Evolutionary conservation across 2,113 vertebrate species (phyloP).

Genomic region (Cephalophus harveyi): DNA sequence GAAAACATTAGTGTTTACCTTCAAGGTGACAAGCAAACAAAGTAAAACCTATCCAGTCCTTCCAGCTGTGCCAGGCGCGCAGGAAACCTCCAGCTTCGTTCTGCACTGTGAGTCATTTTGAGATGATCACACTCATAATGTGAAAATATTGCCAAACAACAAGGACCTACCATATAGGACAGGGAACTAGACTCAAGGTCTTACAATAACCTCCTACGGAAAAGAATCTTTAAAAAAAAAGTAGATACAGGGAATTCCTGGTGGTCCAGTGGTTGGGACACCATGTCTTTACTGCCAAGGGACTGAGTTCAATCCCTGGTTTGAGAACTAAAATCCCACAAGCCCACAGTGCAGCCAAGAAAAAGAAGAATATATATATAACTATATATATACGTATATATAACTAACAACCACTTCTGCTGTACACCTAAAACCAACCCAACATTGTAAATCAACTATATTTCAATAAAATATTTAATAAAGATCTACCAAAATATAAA

Average conservation of each 20-base stretch:
- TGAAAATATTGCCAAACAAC: background rate
- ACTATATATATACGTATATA: no score
- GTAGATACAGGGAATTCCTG: background rate
- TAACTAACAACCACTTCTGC: background rate
- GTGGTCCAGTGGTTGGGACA: background rate
- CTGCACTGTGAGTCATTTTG: background rate
- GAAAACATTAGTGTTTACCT: background rate
- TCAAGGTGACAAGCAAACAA: background rate
- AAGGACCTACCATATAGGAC: background rate
- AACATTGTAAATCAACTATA: background rate
- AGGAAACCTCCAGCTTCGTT: fast-evolving
- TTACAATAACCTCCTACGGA: background rate
- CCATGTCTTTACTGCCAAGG: background rate
- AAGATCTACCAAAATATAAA: background rate
- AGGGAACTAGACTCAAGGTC: background rate
- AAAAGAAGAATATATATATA: background rate
- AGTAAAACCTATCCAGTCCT: background rate
- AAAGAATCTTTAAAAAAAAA: background rate
- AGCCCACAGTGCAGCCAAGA: background rate
- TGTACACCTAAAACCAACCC: background rate
- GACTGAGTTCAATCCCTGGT: background rate
- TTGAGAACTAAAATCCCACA: background rate
- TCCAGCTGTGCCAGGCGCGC: background rate
- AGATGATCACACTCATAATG: background rate
- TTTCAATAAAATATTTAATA: background rate